These are phyloP conservation scores for Scrobipalpa atriplicella DNA, from an alignment of 2,888 invertebrate species.

Conservation along the genomic window DNA sequence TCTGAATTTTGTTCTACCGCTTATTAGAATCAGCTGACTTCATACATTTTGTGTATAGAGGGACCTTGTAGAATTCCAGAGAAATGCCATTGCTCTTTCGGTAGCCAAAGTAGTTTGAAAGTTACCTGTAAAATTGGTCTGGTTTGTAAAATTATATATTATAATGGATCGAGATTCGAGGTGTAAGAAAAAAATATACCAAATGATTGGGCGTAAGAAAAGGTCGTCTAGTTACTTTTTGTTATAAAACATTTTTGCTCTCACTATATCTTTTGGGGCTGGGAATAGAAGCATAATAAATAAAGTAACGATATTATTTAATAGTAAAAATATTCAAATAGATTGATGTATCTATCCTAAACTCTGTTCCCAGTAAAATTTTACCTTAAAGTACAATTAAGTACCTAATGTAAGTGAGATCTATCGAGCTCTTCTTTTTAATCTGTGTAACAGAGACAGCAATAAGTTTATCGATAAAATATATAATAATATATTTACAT, in stretches of 20 bases:
- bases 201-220: neutral
- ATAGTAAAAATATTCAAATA: neutral
- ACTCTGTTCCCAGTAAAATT: conserved; percentile 11
- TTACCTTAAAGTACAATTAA: conserved; percentile 64
- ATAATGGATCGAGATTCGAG: too few relatives aligned
- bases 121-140: conserved; percentile 37
- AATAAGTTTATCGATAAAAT: conserved; percentile 64
- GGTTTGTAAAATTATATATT: neutral
- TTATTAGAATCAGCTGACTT: conserved; percentile 31
- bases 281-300: neutral
- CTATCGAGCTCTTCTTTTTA: conserved; percentile 68
- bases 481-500: conserved; percentile 26
- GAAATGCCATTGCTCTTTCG: conserved; percentile 41
- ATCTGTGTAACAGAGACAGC: conserved; percentile 80
- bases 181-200: too few relatives aligned
- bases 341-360: neutral
- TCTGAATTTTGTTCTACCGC: conserved; percentile 14
- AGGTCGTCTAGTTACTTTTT: neutral
- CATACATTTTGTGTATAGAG: conserved; percentile 29
- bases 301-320: neutral
- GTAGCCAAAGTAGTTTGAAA: conserved; percentile 53
- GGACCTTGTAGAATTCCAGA: conserved; percentile 33
- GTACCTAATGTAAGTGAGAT: conserved; percentile 64
- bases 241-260: neutral
- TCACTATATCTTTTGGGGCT: neutral